Evolutionary conservation across 2,888 invertebrate genomes (phyloP).

Genomic region (Cheilosia vernalis): DNA sequence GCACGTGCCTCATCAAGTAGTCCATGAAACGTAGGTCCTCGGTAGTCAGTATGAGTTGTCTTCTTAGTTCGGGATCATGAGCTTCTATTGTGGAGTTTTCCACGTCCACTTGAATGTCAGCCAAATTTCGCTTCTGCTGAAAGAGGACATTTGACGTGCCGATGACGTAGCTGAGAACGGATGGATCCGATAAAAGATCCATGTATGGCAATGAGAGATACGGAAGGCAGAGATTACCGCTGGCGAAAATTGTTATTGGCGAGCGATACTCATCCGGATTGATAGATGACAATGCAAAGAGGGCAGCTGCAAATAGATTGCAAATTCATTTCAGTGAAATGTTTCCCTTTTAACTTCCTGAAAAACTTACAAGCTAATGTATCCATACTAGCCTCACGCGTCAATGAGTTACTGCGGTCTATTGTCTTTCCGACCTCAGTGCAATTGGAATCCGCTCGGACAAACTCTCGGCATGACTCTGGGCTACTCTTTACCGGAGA

Average conservation of each 20-base stretch:
- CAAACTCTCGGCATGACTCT: constrained; percentile 79
- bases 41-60: constrained; percentile 94
- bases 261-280: constrained; percentile 89
- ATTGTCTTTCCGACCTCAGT: constrained; percentile 77
- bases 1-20: constrained; percentile 91
- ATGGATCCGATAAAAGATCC: constrained; percentile 94
- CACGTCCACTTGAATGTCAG: constrained; percentile 96
- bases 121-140: constrained; percentile 95
- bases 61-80: constrained; percentile 89
- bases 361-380: constrained; percentile 84
- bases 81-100: constrained; percentile 94
- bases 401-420: constrained; percentile 84
- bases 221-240: constrained; percentile 97
- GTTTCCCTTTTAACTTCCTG: not conserved
- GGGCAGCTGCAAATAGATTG: constrained; percentile 77
- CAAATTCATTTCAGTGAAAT: not conserved
- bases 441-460: constrained; percentile 80
- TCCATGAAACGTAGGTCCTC: constrained; percentile 98
- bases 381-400: constrained; percentile 89
- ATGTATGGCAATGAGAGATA: constrained; percentile 97
- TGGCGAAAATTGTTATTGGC: constrained; percentile 93
- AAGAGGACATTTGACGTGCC: constrained; percentile 99
- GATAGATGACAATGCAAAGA: constrained; percentile 80
- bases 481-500: constrained; percentile 69
- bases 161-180: constrained; percentile 93